phyloP scores from a whole-genome alignment of 2,888 invertebrate genomes.

The Plebejus argus region DNA sequence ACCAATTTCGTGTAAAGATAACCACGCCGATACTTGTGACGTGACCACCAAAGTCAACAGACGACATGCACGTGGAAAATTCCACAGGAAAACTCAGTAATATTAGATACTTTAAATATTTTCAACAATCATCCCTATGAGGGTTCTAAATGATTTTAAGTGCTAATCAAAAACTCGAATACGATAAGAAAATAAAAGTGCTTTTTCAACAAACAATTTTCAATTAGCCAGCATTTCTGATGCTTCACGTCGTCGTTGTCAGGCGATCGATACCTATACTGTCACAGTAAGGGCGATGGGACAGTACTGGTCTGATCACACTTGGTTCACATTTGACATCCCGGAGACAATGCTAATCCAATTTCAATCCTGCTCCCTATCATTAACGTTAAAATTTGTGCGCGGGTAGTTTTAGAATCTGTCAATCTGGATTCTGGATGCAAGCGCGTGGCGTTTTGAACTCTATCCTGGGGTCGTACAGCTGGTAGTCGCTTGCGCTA shows the following conservation, averaged over 20 bases:
- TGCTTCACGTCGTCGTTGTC: slow-evolving; percentile 40
- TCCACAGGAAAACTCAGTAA: not conserved
- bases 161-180: not conserved
- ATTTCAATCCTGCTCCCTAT: not conserved
- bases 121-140: not conserved
- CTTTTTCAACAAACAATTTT: slow-evolving; percentile 21
- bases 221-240: slow-evolving; percentile 41
- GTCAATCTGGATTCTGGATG: not conserved
- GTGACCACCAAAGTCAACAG: not conserved
- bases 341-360: not conserved
- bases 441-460: not conserved
- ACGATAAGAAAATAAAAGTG: not conserved
- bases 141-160: not conserved
- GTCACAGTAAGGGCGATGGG: slow-evolving; percentile 38
- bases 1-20: not conserved
- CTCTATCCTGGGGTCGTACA: not conserved
- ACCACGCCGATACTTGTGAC: not conserved
- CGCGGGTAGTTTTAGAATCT: not conserved
- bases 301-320: slow-evolving; percentile 46
- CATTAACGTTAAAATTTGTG: not conserved
- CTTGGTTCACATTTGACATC: slow-evolving; percentile 49
- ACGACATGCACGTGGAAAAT: not conserved
- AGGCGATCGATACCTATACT: slow-evolving; percentile 41
- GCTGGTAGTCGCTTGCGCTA: not conserved
- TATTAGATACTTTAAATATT: not conserved